phyloP scores from a whole-genome alignment of 53 echinoderm and acorn worm species.

The Astropecten irregularis region DNA sequence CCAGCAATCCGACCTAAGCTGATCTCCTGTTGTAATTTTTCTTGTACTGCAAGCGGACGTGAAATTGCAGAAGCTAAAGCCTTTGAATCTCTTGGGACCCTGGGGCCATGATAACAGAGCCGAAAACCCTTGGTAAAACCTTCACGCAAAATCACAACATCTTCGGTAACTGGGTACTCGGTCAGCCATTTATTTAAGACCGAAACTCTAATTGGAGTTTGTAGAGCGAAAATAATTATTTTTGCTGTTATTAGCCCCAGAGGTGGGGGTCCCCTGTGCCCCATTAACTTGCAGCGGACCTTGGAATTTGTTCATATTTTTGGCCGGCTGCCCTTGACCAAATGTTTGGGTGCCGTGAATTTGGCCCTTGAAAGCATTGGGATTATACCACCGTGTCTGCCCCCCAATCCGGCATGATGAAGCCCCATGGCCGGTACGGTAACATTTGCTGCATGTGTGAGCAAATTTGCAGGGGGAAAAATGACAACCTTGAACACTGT shows the following conservation, averaged over 20 bases:
- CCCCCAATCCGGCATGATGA: neutral
- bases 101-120: conserved; percentile 2
- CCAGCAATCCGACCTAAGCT: conserved; percentile 17
- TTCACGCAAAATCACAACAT: neutral
- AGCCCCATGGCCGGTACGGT: neutral
- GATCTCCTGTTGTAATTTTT: neutral
- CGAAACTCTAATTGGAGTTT: neutral
- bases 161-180: neutral
- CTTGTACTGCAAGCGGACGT: neutral
- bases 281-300: too few relatives aligned
- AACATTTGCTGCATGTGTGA: neutral
- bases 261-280: too few relatives aligned
- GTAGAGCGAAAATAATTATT: neutral
- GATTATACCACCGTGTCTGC: neutral
- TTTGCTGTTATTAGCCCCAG: too few relatives aligned
- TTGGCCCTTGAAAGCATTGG: neutral
- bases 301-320: too few relatives aligned
- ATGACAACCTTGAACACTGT: neutral
- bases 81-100: neutral
- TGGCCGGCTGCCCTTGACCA: too few relatives aligned
- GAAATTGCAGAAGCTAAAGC: neutral
- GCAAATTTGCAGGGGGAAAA: neutral
- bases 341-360: neutral
- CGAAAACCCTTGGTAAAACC: neutral
- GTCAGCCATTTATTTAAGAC: neutral